phyloP scores from a whole-genome alignment of 2,888 invertebrate species.

The Agrilus mali region DNA sequence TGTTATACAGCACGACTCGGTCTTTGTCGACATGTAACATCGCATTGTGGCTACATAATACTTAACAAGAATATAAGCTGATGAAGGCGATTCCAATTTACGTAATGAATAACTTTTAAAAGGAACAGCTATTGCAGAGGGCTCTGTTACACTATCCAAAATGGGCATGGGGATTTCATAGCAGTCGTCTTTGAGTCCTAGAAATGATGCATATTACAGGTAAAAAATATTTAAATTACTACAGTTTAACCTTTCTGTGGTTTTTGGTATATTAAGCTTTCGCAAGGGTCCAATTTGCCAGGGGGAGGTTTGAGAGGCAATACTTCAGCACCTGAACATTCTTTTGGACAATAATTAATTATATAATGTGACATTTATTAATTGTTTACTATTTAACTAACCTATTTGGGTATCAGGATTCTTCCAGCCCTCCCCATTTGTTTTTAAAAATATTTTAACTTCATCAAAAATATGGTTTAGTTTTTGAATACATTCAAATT shows the following conservation, averaged over 20 bases:
- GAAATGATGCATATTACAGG: background rate
- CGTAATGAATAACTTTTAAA: constrained; percentile 39
- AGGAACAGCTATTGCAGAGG: constrained; percentile 48
- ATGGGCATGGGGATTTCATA: constrained; percentile 41
- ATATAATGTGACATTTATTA: background rate
- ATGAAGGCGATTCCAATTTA: constrained; percentile 32
- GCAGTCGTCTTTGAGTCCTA: background rate
- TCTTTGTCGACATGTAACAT: constrained; percentile 36
- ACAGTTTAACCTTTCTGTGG: background rate
- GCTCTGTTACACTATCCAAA: constrained; percentile 41
- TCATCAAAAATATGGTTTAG: constrained; percentile 43
- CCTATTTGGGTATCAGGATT: constrained; percentile 13
- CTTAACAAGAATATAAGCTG: constrained; percentile 35
- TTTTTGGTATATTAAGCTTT: constrained; percentile 14
- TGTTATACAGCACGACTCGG: constrained; percentile 24
- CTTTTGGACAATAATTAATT: background rate
- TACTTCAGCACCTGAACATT: background rate
- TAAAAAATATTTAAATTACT: background rate
- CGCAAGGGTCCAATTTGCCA: constrained; percentile 13
- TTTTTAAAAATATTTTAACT: constrained; percentile 42
- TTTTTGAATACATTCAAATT: constrained; percentile 40
- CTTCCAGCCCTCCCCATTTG: constrained; percentile 47
- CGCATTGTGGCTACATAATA: constrained; percentile 39
- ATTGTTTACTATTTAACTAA: background rate
- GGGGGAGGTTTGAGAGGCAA: constrained; percentile 1